phyloP scores from a whole-genome alignment of 2,113 vertebrate genomes.

The Ciconia boyciana region DNA sequence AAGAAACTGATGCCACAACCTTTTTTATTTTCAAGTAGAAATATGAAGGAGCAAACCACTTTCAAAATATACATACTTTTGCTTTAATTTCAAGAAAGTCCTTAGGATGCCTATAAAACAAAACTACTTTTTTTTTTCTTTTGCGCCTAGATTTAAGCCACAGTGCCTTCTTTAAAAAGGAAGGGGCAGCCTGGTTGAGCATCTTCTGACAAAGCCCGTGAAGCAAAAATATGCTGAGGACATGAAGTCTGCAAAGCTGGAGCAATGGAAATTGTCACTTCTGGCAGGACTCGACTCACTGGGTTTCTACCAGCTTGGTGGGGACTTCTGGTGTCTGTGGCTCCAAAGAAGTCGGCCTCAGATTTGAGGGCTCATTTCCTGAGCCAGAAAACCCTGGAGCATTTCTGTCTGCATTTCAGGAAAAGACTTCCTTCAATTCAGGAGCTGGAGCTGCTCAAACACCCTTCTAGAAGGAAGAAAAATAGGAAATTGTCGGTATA shows the following conservation, averaged over 20 bases:
- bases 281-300: background rate
- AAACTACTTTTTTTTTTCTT: background rate
- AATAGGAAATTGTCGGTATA: background rate
- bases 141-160: background rate
- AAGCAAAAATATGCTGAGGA: background rate
- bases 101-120: background rate
- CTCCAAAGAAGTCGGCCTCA: background rate
- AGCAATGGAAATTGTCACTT: background rate
- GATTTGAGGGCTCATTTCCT: background rate
- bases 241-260: background rate
- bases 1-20: background rate
- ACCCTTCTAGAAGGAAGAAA: background rate
- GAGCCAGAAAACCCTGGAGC: background rate
- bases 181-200: background rate
- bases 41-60: background rate
- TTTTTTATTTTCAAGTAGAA: background rate
- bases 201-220: background rate
- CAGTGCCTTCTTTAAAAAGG: background rate
- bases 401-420: constrained; percentile 1
- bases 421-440: constrained; percentile 29
- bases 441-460: background rate
- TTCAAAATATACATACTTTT: background rate
- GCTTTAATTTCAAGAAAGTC: background rate
- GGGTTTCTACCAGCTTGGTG: background rate
- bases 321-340: background rate